These are phyloP conservation scores for Rhadinocentrus ornatus DNA, from an alignment of 2,797 vertebrate species.

Conservation along the genomic window DNA sequence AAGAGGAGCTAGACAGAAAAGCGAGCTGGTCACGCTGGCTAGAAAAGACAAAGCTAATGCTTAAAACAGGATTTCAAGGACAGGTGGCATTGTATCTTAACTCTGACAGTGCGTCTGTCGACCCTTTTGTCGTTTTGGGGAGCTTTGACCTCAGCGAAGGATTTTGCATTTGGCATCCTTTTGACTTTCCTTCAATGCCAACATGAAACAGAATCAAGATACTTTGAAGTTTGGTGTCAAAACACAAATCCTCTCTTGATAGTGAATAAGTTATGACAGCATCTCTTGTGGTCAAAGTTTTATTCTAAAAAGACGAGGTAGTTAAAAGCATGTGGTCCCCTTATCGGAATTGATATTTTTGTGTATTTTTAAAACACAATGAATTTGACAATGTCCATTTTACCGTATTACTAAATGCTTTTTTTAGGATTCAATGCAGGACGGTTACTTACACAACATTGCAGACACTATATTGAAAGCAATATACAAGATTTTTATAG, in stretches of 20 bases:
- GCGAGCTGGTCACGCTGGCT: slow-evolving; percentile 67
- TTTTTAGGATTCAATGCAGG: too few relatives aligned
- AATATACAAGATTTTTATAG: too few relatives aligned
- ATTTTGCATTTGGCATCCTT: slow-evolving; percentile 77
- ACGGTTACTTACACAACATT: too few relatives aligned
- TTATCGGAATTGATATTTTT: not conserved
- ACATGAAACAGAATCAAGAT: slow-evolving; percentile 79
- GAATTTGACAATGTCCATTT: not conserved
- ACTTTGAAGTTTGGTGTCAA: slow-evolving; percentile 79
- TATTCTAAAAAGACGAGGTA: slow-evolving; percentile 59
- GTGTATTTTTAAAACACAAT: not conserved
- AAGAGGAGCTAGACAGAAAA: slow-evolving; percentile 71
- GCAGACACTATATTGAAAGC: too few relatives aligned
- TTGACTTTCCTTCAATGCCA: slow-evolving; percentile 73
- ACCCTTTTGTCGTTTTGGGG: slow-evolving; percentile 70
- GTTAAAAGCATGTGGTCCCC: slow-evolving; percentile 35
- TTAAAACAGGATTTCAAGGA: slow-evolving; percentile 74
- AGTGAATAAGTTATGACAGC: slow-evolving; percentile 75
- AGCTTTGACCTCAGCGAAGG: slow-evolving; percentile 71
- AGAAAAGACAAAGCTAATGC: slow-evolving; percentile 71
- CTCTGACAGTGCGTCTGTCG: slow-evolving; percentile 59
- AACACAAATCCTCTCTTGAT: slow-evolving; percentile 68
- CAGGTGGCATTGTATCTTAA: slow-evolving; percentile 63
- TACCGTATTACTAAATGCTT: not conserved
- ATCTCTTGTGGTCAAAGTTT: slow-evolving; percentile 65